Evolutionary conservation across 2,888 invertebrate species (phyloP), one percentile per base, ranked within the genome.

Genomic region (Andrena flavipes): DNA sequence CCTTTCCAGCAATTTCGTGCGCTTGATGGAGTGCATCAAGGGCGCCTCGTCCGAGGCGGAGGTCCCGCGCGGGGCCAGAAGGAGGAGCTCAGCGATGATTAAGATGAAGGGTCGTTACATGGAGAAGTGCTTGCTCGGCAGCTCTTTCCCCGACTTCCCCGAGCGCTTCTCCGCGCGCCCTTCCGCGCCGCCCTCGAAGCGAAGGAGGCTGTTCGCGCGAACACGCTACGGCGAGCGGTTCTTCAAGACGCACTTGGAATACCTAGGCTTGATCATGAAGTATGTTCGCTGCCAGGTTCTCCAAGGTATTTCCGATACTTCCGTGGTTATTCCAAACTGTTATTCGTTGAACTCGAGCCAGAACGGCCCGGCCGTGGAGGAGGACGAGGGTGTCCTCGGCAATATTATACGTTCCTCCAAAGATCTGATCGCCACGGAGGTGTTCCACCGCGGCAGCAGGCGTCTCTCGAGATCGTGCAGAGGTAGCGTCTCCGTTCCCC

Each of bases 371-470:
- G 42, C 26, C 23, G 56, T 7, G 42, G 23, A 2, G 26, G 56
- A 64, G 8, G 29, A 54, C 8, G 60, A 73, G 16, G 42, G 60
- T 4, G 64, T 30, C 2, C 10, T 88, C 2, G 65, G 74, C 33
- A 64, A 42, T 62, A 60, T 88, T n/a, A 56, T 88, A 6, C 85
- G 76, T 4, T 89, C 88, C 0, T 84, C 81, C 10, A 79, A 78
- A 62, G 70, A 85, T 26, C 81, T 85, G 26, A 76, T 90, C 26
- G 79, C 79, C n/a, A 77, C 75, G 49, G 91, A 90, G 64, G 80
- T 90, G 26, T 90, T 91, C 56, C 90, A 90, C 72, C 87, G 89
- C 8, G 63, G 87, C 5, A 84, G 88, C 42, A 86, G 87, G 20
- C 85, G 90, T 13, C 60, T 85, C 5, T 85, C 85, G 8, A 88